Conservation (phyloP, 37 sponge, comb jelly and placozoan genomes). For the Eunapius fragilis region DNA sequence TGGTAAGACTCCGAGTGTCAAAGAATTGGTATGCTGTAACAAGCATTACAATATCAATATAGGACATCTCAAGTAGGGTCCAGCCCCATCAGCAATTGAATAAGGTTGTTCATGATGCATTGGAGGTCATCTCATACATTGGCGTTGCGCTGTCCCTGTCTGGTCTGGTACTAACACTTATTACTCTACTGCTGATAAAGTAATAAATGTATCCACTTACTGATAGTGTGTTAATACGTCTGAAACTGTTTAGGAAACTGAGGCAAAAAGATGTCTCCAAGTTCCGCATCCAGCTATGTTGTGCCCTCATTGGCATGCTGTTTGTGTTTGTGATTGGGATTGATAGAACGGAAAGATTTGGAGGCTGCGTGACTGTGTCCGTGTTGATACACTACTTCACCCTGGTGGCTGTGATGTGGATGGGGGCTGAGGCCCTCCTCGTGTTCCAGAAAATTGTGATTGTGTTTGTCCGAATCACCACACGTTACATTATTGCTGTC, state of each 20-base stretch:
- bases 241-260: constrained; percentile 40
- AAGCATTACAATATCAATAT: too few relatives aligned
- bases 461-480: constrained; percentile 19
- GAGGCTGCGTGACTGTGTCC: constrained; percentile 23
- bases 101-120: background rate
- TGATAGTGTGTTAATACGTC: background rate
- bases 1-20: constrained; percentile 38
- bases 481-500: background rate
- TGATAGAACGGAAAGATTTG: too few relatives aligned
- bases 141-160: constrained; percentile 45
- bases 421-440: constrained; percentile 31
- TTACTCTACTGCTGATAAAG: constrained; percentile 51
- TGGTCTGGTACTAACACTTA: constrained; percentile 41
- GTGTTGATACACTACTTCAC: constrained; percentile 44
- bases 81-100: too few relatives aligned
- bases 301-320: constrained; percentile 54
- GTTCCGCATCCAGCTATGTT: constrained; percentile 56
- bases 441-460: constrained; percentile 30
- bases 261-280: constrained; percentile 49
- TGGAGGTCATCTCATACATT: constrained; percentile 31
- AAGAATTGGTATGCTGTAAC: too few relatives aligned
- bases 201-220: background rate
- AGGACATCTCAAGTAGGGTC: too few relatives aligned
- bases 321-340: too few relatives aligned
- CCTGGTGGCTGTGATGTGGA: constrained; percentile 18